Evolutionary conservation across 92 coral and sea anemone species (phyloP), one percentile per base, ranked within the genome.

Genomic region (Phymanthus crucifer): DNA sequence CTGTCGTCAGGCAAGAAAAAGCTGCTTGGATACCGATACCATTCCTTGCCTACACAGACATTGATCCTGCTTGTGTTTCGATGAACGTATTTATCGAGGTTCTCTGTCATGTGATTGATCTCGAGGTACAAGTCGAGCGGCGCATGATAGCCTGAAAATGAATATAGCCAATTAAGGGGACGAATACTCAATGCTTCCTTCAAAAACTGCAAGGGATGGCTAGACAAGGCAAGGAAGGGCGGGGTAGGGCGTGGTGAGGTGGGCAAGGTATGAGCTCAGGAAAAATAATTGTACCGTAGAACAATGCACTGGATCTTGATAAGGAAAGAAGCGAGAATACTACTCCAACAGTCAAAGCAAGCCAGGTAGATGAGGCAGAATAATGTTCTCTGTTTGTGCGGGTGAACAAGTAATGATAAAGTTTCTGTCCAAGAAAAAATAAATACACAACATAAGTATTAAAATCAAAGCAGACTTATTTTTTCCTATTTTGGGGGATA

Each of bases 21-120:
- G 81, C 97, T 93, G 72, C 95, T 89, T 2, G 99, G 99, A 38
- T 74, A 95, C 38, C 99, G 84, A 82, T 95, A 87, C 99, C 99
- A 95, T 56, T 95, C 99, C 73, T 93, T 93, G 78, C 99, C 99
- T 32, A 95, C 99, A 71, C 99, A 95, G 38, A 95, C 83, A 78
- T 90, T 95, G 34, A 93, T 90, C 40, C 80, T 85, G 54, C 87
- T 90, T 29, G 84, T 81, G 9, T 83, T 80, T 12, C 90, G 88
- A 37, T 72, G 73, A 18, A 81, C 75, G 82, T 88, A 84, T 50
- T 86, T 78, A 26, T 76, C 70, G 26, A 89, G 87, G n/a, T 80
- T 82, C 19, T 91, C 75, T 0, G 89, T 85, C 84, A 89, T 87
- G 84, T 90, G 90, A 66, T 93, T 90, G 73, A 95, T 50, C 81